phyloP scores from a whole-genome alignment of 2,797 vertebrate genomes.

The Eidolon dupreanum region DNA sequence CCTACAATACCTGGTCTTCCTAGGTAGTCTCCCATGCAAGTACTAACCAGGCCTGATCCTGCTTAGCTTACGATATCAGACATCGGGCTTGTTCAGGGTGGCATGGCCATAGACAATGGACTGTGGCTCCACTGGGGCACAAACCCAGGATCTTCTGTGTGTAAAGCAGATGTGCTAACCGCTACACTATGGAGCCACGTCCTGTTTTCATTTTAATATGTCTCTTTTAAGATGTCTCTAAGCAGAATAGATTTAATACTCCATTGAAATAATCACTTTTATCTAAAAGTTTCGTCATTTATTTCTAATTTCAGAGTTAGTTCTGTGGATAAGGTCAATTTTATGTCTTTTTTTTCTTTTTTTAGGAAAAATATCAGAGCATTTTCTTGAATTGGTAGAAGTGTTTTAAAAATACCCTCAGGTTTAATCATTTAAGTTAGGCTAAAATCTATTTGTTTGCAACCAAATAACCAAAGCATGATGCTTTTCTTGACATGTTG shows the following conservation, averaged over 20 bases:
- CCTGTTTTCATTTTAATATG: neutral
- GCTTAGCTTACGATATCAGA: too few relatives aligned
- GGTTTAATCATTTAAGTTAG: neutral
- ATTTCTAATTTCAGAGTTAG: slow-evolving; percentile 33
- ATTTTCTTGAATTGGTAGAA: neutral
- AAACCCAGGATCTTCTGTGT: too few relatives aligned
- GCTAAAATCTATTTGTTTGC: neutral
- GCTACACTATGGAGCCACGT: too few relatives aligned
- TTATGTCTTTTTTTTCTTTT: neutral
- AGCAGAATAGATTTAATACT: neutral
- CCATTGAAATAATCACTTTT: neutral
- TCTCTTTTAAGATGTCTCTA: neutral
- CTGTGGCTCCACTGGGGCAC: too few relatives aligned
- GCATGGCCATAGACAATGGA: too few relatives aligned
- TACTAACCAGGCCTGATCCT: too few relatives aligned
- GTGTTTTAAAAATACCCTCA: neutral
- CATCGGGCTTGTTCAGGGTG: too few relatives aligned
- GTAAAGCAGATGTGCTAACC: too few relatives aligned
- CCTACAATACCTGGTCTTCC: too few relatives aligned
- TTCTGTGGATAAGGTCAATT: neutral
- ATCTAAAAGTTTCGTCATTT: neutral
- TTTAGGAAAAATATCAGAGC: neutral
- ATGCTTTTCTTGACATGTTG: neutral
- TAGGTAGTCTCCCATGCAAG: too few relatives aligned
- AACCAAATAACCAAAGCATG: neutral